phyloP scores from a whole-genome alignment of 1,140 invertebrate genomes.

The Caerostris extrusa region DNA sequence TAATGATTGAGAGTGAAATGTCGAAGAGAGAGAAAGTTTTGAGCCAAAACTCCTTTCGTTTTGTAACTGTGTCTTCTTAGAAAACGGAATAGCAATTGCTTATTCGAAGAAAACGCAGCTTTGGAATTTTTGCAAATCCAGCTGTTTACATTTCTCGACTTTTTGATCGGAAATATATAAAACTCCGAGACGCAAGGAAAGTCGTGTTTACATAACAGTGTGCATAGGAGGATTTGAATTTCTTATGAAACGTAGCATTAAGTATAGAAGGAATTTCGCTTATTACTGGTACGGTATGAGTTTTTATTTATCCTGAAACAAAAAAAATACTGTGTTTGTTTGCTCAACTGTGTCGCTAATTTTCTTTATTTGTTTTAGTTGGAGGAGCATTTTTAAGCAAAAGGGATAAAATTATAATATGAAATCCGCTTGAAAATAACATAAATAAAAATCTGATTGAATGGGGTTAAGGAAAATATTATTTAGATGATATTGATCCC shows the following conservation, averaged over 20 bases:
- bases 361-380: background rate
- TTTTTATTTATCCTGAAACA: background rate
- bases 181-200: slow-evolving; percentile 34
- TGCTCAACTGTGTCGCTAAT: background rate
- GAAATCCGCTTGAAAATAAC: no score
- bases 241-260: slow-evolving; percentile 38
- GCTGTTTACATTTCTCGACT: slow-evolving; percentile 53
- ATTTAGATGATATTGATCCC: no score
- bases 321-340: background rate
- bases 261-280: background rate
- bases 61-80: background rate
- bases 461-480: no score
- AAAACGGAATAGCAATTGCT: slow-evolving; percentile 48
- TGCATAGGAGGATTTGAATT: slow-evolving; percentile 19
- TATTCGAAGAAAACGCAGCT: slow-evolving; percentile 1
- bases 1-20: slow-evolving; percentile 46
- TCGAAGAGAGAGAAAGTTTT: background rate
- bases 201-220: background rate
- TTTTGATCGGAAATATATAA: slow-evolving; percentile 48
- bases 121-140: slow-evolving; percentile 49
- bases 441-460: no score
- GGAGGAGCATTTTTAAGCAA: no score
- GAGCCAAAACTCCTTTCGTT: background rate
- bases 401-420: no score
- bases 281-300: background rate